phyloP scores from a whole-genome alignment of 2,888 invertebrate species.

The Anagyrus pseudococci region DNA sequence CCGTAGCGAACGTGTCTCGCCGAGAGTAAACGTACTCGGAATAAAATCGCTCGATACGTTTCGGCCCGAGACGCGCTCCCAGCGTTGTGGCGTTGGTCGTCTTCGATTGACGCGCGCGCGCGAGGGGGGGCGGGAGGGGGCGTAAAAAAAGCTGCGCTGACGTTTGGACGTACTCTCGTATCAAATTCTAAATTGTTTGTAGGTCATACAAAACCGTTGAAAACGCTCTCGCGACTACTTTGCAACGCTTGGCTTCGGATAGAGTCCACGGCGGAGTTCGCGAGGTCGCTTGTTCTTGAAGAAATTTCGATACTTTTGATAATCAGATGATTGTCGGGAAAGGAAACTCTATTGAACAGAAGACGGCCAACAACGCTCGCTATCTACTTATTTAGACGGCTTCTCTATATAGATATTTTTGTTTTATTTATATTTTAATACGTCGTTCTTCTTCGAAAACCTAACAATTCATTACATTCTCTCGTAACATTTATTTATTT shows the following conservation, averaged over 20 bases:
- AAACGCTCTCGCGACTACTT: constrained; percentile 4
- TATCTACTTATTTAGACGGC: constrained; percentile 20
- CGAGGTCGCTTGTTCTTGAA: no score
- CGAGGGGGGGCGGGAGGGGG: no score
- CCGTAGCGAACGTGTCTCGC: no score
- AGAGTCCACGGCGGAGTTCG: no score
- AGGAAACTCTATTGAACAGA: constrained; percentile 16
- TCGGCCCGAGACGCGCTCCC: no score
- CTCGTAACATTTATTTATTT: constrained; percentile 17
- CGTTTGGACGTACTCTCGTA: constrained; percentile 1
- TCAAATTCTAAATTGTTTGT: constrained; percentile 14
- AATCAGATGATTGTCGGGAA: constrained; percentile 27
- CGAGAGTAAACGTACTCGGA: no score
- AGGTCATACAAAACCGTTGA: constrained; percentile 19
- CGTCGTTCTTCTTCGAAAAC: constrained; percentile 45
- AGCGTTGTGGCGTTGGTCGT: constrained; percentile 26
- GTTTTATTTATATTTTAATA: constrained; percentile 12
- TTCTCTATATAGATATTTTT: constrained; percentile 22
- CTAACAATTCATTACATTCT: constrained; percentile 40
- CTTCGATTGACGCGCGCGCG: no score
- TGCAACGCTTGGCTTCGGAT: constrained; percentile 13
- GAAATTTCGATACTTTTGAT: not conserved
- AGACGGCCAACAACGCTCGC: constrained; percentile 29
- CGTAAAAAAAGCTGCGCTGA: not conserved
- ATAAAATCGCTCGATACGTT: no score